Evolutionary conservation across 2,888 invertebrate species (phyloP).

Genomic region (Diarsia mendica): DNA sequence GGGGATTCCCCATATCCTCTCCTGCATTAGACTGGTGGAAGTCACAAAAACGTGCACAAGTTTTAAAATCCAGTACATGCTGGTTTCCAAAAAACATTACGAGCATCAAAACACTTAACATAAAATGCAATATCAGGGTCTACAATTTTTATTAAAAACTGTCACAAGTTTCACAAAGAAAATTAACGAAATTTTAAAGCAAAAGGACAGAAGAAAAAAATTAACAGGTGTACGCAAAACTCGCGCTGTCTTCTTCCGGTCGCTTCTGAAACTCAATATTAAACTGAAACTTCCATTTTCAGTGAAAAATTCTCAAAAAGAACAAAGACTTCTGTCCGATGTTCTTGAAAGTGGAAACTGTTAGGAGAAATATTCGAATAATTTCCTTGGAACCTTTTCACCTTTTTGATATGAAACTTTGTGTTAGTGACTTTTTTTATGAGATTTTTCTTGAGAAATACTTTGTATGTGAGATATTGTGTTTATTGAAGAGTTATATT

Average conservation of each 20-base stretch:
- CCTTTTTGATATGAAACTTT: slow-evolving; percentile 44
- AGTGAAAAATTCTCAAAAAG: slow-evolving; percentile 77
- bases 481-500: not conserved
- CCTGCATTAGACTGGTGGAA: not conserved
- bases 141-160: slow-evolving; percentile 5
- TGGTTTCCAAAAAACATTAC: not conserved
- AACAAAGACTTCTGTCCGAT: slow-evolving; percentile 79
- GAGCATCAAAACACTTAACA: not conserved
- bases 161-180: slow-evolving; percentile 24
- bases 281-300: slow-evolving; percentile 72
- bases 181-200: slow-evolving; percentile 42
- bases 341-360: slow-evolving; percentile 49
- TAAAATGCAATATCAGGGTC: not conserved
- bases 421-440: slow-evolving; percentile 16
- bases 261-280: slow-evolving; percentile 74
- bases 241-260: slow-evolving; percentile 57
- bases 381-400: slow-evolving; percentile 73
- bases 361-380: slow-evolving; percentile 78
- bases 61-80: not conserved
- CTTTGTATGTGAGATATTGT: not conserved
- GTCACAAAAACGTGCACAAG: not conserved
- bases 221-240: slow-evolving; percentile 67
- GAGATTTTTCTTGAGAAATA: not conserved
- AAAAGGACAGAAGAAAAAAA: slow-evolving; percentile 34
- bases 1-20: not conserved